Percentiles rank a stretch among this genome's conserved stretches.
These are phyloP conservation scores for Eleutherodactylus coqui DNA, from an alignment of 2,797 vertebrate species.

Conservation along the genomic window DNA sequence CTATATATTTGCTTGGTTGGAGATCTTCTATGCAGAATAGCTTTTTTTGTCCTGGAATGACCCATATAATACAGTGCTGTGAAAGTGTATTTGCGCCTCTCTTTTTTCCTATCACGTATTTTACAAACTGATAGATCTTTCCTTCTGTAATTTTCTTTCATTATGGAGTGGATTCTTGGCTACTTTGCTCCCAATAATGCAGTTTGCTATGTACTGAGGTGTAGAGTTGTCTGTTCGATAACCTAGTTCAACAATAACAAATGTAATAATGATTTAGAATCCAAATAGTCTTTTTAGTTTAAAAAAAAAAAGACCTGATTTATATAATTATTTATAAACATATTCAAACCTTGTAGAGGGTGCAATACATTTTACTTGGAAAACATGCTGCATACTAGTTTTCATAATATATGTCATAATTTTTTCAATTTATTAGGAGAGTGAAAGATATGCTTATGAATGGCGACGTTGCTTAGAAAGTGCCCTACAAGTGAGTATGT, in stretches of 20 bases:
- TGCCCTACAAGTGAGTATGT: slow-evolving; percentile 86
- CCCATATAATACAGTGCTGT: not conserved
- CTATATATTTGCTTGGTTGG: no score
- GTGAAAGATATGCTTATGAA: slow-evolving; percentile 95
- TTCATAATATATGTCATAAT: not conserved
- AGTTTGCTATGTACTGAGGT: not conserved
- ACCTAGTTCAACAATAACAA: not conserved
- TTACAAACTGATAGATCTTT: not conserved
- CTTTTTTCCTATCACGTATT: not conserved
- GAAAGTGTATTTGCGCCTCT: not conserved
- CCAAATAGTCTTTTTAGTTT: no score
- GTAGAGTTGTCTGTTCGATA: not conserved
- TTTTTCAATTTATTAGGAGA: slow-evolving; percentile 82
- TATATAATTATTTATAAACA: not conserved
- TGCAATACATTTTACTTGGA: not conserved
- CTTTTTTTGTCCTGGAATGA: no score
- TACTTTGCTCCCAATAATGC: no score
- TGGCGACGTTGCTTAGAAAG: slow-evolving; percentile 97
- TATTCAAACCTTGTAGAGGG: not conserved
- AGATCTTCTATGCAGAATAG: no score
- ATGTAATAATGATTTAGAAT: not conserved
- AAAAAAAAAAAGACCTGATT: no score
- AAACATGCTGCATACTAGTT: not conserved
- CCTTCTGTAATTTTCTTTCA: no score
- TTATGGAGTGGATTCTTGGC: no score